phyloP scores from a whole-genome alignment of 2,113 vertebrate genomes.

The Myotis lucifugus region DNA sequence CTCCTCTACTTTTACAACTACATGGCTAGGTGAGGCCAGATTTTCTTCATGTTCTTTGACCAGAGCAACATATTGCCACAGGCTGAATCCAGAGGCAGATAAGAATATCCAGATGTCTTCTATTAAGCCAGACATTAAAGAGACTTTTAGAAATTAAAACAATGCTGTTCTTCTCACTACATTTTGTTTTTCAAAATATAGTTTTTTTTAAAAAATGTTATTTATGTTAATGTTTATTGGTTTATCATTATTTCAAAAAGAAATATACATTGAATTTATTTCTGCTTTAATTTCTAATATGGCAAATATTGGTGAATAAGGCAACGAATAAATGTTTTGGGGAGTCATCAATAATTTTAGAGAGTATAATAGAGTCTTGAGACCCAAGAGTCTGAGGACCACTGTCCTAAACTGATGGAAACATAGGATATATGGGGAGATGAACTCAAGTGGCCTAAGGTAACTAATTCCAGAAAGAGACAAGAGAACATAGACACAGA shows the following conservation, averaged over 20 bases:
- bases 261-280: neutral
- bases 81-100: constrained; percentile 14
- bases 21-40: neutral
- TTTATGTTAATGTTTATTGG: neutral
- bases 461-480: neutral
- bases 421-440: neutral
- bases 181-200: neutral
- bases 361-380: neutral
- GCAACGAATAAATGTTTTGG: neutral
- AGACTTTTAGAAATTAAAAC: neutral
- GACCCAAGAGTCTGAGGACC: neutral
- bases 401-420: neutral
- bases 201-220: neutral
- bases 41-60: constrained; percentile 56
- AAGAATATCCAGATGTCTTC: constrained; percentile 23
- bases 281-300: constrained; percentile 16
- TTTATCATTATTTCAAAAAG: neutral
- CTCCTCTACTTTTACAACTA: constrained; percentile 2
- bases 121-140: constrained; percentile 9
- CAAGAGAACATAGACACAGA: neutral
- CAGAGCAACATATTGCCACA: constrained; percentile 3
- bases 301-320: constrained; percentile 3
- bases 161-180: neutral
- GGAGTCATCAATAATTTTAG: neutral
- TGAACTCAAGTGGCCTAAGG: neutral